Conservation (phyloP, 2,888 invertebrate genomes). For the Archips crataeganus region DNA sequence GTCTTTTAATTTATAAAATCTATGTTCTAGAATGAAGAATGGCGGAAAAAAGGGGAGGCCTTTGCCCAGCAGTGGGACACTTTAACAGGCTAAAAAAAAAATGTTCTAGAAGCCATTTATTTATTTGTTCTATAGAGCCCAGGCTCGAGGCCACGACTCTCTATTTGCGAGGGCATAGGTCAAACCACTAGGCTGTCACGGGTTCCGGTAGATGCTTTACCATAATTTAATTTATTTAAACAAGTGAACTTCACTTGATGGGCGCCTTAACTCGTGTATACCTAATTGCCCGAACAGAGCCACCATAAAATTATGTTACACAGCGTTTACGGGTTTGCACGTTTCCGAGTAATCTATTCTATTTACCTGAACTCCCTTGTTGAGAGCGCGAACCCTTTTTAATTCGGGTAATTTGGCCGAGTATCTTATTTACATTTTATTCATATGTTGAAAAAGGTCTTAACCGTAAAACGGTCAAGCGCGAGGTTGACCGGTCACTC, state of each 20-base stretch:
- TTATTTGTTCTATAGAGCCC: too few species aligned
- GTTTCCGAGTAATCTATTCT: slow-evolving; percentile 15
- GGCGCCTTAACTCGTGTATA: not conserved
- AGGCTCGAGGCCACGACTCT: too few species aligned
- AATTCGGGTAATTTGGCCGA: slow-evolving; percentile 29
- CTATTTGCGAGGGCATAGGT: too few species aligned
- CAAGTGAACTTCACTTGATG: not conserved
- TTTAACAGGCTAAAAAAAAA: too few species aligned
- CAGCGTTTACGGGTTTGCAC: slow-evolving; percentile 1
- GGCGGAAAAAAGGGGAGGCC: too few species aligned
- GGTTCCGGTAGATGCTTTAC: not conserved
- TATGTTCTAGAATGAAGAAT: too few species aligned
- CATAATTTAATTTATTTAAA: not conserved
- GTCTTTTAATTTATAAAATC: too few species aligned
- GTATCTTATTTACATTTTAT: slow-evolving; percentile 22
- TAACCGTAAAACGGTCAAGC: slow-evolving; percentile 1
- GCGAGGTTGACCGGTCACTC: not conserved
- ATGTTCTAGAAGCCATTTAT: too few species aligned
- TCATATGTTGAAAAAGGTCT: slow-evolving; percentile 6
- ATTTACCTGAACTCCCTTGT: slow-evolving; percentile 26
- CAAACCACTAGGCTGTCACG: too few species aligned
- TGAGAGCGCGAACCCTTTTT: slow-evolving; percentile 25
- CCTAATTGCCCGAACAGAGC: not conserved
- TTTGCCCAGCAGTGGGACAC: too few species aligned
- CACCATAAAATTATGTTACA: slow-evolving; percentile 15